These are phyloP conservation scores for Anolis carolinensis DNA, from an alignment of 2,113 vertebrate species.

Conservation along the genomic window DNA sequence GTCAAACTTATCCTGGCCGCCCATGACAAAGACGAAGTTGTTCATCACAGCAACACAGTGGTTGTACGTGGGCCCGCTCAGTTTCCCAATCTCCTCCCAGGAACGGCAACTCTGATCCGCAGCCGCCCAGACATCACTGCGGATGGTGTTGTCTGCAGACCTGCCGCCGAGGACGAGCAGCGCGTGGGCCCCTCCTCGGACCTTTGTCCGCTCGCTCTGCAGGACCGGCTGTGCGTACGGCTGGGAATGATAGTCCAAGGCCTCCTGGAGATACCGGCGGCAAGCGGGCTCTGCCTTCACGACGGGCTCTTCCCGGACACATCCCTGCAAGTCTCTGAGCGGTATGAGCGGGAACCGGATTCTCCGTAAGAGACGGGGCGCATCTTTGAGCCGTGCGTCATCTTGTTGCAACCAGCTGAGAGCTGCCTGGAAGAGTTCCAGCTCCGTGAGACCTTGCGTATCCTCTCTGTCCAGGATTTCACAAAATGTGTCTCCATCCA, in stretches of 20 bases:
- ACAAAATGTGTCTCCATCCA: slow-evolving; percentile 54
- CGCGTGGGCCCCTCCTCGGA: fast-evolving
- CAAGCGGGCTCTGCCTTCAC: slow-evolving; percentile 56
- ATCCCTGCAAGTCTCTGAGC: slow-evolving; percentile 45
- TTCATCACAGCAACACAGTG: slow-evolving; percentile 56
- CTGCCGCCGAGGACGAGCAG: slow-evolving; percentile 64
- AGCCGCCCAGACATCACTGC: slow-evolving; percentile 65
- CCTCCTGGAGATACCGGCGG: slow-evolving; percentile 58
- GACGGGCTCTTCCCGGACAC: slow-evolving; percentile 33
- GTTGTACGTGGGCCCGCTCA: slow-evolving; percentile 65
- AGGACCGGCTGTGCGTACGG: slow-evolving; percentile 49
- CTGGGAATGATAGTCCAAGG: slow-evolving; percentile 62
- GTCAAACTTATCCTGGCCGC: slow-evolving; percentile 69
- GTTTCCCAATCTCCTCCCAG: slow-evolving; percentile 55
- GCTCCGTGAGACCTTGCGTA: slow-evolving; percentile 14
- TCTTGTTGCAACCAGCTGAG: slow-evolving; percentile 54
- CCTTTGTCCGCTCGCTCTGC: background rate
- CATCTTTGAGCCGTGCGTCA: background rate
- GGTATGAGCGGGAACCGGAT: slow-evolving; percentile 67
- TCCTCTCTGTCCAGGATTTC: slow-evolving; percentile 49
- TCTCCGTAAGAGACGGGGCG: slow-evolving; percentile 20
- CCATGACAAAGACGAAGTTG: slow-evolving; percentile 67
- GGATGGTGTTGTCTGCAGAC: slow-evolving; percentile 29
- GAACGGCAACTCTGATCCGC: slow-evolving; percentile 31
- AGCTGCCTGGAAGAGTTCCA: slow-evolving; percentile 53